Evolutionary conservation across 2,797 vertebrate genomes (phyloP).

Genomic region (Manis crassicaudata): DNA sequence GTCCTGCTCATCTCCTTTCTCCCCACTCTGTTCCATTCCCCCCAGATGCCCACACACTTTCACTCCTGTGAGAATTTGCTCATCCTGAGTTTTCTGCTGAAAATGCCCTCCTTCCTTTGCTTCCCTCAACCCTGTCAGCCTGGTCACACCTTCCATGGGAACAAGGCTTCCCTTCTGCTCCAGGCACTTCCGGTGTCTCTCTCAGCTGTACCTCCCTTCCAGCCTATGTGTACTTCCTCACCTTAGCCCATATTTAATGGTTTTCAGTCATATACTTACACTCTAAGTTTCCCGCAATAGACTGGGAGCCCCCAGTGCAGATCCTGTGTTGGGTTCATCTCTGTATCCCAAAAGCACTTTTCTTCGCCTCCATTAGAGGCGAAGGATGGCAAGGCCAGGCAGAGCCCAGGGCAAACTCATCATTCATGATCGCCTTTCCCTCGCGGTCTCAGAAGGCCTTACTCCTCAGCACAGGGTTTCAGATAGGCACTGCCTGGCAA

Average conservation of each 20-base stretch:
- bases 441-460: background rate
- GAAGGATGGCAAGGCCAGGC: background rate
- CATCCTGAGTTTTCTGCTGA: background rate
- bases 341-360: background rate
- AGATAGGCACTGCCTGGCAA: background rate
- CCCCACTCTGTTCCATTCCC: background rate
- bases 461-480: background rate
- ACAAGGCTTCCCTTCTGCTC: background rate
- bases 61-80: background rate
- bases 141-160: background rate
- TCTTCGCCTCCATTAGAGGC: background rate
- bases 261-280: background rate
- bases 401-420: background rate
- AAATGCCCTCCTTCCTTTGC: background rate
- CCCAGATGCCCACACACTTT: background rate
- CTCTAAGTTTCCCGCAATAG: background rate
- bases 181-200: background rate
- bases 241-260: background rate
- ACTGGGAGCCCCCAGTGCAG: background rate
- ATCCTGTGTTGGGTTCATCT: background rate
- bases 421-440: background rate
- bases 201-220: background rate
- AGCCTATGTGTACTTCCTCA: background rate
- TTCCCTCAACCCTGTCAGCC: background rate
- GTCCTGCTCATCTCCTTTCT: background rate